Conservation (phyloP, 2,797 vertebrate genomes). For the Helarctos malayanus region DNA sequence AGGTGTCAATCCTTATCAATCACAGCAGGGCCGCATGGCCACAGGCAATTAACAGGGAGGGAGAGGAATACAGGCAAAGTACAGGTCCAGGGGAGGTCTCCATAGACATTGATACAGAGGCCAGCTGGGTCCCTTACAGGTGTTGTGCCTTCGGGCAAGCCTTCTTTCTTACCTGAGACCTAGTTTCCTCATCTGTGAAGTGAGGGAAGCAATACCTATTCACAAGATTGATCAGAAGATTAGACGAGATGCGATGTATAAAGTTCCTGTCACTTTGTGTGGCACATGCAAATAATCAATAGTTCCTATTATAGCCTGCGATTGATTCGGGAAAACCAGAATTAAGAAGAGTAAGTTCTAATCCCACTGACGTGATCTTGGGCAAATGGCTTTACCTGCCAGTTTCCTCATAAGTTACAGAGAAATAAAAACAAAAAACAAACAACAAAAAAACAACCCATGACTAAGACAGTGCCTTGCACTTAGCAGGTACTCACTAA, state of each 20-base stretch:
- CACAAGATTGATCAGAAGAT: not conserved
- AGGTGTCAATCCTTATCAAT: not conserved
- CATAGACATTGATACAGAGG: not conserved
- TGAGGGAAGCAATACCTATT: not conserved
- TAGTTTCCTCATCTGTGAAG: not conserved
- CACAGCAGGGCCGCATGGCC: not conserved
- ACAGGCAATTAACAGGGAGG: not conserved
- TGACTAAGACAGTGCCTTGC: not conserved
- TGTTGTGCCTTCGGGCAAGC: not conserved
- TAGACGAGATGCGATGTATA: not conserved
- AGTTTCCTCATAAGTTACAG: slow-evolving; percentile 37
- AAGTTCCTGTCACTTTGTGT: not conserved
- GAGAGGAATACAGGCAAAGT: not conserved
- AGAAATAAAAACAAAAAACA: not conserved
- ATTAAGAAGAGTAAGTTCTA: not conserved
- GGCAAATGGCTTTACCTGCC: not conserved
- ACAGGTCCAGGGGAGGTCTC: not conserved
- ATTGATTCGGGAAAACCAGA: not conserved
- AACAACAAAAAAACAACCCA: no score
- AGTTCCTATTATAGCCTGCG: not conserved
- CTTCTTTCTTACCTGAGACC: slow-evolving; percentile 13
- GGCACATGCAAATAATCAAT: not conserved
- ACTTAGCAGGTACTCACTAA: not conserved
- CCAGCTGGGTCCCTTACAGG: not conserved
- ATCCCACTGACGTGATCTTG: not conserved